These are phyloP conservation scores for Patagioenas fasciata DNA, from an alignment of 2,113 vertebrate species.

Conservation along the genomic window DNA sequence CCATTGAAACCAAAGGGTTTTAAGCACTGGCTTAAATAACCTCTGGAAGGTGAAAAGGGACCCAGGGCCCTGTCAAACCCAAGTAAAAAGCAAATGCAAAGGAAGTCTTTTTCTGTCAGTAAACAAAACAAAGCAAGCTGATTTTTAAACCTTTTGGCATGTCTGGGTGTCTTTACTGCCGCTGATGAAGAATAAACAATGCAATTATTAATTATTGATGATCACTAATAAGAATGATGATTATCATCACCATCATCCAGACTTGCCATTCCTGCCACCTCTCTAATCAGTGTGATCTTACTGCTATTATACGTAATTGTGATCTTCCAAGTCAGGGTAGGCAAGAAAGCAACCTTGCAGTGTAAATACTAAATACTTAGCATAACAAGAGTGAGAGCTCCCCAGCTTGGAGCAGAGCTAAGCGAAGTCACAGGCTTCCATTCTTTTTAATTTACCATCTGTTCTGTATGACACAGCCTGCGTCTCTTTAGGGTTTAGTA, in stretches of 20 bases:
- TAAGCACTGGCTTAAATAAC: not conserved
- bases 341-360: conserved; percentile 43
- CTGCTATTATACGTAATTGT: conserved; percentile 65
- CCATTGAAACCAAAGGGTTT: not conserved
- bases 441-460: conserved; percentile 77
- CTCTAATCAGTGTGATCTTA: conserved; percentile 53
- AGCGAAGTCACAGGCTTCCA: conserved; percentile 48
- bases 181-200: conserved; percentile 62
- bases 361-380: conserved; percentile 72
- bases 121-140: conserved; percentile 53
- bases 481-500: conserved; percentile 76
- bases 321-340: conserved; percentile 57
- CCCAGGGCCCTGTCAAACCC: not conserved
- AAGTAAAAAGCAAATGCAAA: conserved; percentile 2
- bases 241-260: conserved; percentile 46
- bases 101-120: conserved; percentile 35
- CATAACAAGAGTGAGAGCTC: conserved; percentile 62
- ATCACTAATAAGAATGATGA: conserved; percentile 55
- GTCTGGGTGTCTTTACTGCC: conserved; percentile 13
- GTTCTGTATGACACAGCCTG: conserved; percentile 71
- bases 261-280: conserved; percentile 34
- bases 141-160: conserved; percentile 57
- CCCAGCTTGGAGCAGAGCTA: conserved; percentile 43
- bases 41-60: not conserved
- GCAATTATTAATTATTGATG: conserved; percentile 67